Percentiles rank a stretch among this genome's conserved stretches.
phyloP scores from a whole-genome alignment of 2,113 vertebrate genomes.

The Cephalopterus ornatus region DNA sequence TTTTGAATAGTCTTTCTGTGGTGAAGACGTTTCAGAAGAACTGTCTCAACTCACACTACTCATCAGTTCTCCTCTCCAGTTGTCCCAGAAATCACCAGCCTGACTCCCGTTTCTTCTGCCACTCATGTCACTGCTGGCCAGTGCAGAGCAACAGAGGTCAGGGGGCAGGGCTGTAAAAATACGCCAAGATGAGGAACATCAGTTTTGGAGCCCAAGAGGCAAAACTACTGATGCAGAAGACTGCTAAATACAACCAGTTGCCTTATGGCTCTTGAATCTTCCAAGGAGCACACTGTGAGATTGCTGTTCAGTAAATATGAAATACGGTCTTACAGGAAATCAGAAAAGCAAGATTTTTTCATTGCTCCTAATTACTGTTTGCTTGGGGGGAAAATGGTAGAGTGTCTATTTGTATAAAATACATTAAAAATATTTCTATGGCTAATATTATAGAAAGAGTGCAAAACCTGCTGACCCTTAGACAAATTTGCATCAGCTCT shows the following conservation, averaged over 20 bases:
- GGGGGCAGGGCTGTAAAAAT: not conserved
- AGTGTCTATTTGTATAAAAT: not conserved
- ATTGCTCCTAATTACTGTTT: not conserved
- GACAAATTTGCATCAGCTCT: not conserved
- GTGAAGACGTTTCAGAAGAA: not conserved
- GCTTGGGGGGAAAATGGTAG: not conserved
- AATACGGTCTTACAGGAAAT: not conserved
- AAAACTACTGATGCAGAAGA: constrained; percentile 21
- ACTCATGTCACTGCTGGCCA: not conserved
- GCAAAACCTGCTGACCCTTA: not conserved
- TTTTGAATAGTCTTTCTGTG: not conserved
- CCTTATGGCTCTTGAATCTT: not conserved
- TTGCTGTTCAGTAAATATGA: not conserved
- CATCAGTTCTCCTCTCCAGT: not conserved
- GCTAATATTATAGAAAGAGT: not conserved
- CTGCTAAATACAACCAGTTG: constrained; percentile 37
- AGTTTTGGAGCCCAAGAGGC: not conserved
- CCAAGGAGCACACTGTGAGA: not conserved
- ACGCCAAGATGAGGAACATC: not conserved
- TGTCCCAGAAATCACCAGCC: not conserved
- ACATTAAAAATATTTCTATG: not conserved
- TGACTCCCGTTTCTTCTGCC: not conserved
- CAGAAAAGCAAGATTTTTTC: not conserved
- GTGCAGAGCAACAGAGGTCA: not conserved
- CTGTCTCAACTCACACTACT: not conserved